Percentiles rank a stretch among this genome's conserved stretches.
phyloP scores from a whole-genome alignment of 1,140 invertebrate species.

The Caligus rogercresseyi region DNA sequence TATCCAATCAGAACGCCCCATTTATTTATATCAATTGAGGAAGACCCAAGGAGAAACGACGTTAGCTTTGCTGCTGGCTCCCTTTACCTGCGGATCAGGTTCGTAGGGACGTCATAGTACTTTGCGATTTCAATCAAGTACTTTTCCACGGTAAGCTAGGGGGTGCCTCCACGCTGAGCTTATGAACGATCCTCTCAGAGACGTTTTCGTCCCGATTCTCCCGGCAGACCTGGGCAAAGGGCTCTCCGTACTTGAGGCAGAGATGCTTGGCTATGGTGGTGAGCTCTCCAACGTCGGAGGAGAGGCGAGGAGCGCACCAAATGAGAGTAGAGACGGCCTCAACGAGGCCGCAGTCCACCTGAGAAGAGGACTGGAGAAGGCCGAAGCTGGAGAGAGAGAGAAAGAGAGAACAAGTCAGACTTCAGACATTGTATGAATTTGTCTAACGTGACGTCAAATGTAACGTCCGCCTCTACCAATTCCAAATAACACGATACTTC shows the following conservation, averaged over 20 bases:
- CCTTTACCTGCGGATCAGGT: slow-evolving; percentile 72
- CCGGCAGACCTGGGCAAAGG: slow-evolving; percentile 61
- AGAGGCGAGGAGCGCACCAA: slow-evolving; percentile 80
- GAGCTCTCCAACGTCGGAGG: slow-evolving; percentile 65
- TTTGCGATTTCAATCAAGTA: slow-evolving; percentile 92
- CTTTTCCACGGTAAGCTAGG: slow-evolving; percentile 84
- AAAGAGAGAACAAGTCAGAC: too few relatives aligned
- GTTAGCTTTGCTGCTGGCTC: too few relatives aligned
- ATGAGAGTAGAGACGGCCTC: slow-evolving; percentile 90
- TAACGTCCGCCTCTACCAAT: too few relatives aligned
- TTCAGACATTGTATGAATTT: too few relatives aligned
- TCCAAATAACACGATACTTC: too few relatives aligned
- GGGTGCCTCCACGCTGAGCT: slow-evolving; percentile 85
- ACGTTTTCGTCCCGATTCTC: slow-evolving; percentile 58
- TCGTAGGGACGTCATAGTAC: slow-evolving; percentile 78
- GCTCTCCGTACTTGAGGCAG: slow-evolving; percentile 78
- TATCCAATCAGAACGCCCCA: too few relatives aligned
- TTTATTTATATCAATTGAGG: too few relatives aligned
- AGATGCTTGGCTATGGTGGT: slow-evolving; percentile 80
- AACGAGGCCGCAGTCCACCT: slow-evolving; percentile 74
- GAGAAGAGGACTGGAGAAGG: slow-evolving; percentile 91
- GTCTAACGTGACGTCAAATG: too few relatives aligned
- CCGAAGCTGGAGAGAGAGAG: slow-evolving; percentile 45
- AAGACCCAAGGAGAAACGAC: too few relatives aligned
- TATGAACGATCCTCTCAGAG: slow-evolving; percentile 87